Evolutionary conservation across 2,113 vertebrate genomes (phyloP).

Genomic region (Corythornis madagascariensis): DNA sequence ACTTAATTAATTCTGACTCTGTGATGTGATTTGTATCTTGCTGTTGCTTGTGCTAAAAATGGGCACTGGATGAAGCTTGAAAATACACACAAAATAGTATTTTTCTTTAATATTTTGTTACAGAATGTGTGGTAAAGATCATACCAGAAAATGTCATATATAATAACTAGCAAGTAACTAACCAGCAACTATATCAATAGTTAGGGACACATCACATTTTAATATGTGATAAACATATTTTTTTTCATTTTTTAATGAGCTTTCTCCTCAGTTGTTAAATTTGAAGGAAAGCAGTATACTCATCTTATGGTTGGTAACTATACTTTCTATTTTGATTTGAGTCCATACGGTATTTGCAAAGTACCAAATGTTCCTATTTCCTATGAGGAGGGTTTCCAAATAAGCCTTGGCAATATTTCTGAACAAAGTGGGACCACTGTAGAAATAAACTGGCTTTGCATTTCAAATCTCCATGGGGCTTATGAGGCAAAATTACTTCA

Average conservation of each 20-base stretch:
- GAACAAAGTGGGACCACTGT: slow-evolving; percentile 21
- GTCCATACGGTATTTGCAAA: neutral
- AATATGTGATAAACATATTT: neutral
- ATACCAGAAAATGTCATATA: neutral
- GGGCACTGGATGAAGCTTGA: neutral
- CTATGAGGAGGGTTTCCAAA: slow-evolving; percentile 46
- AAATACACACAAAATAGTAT: neutral
- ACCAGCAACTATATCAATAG: neutral
- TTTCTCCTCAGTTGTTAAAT: neutral
- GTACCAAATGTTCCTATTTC: slow-evolving; percentile 34
- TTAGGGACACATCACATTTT: neutral
- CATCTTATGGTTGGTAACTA: neutral
- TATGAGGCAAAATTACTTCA: slow-evolving; percentile 44
- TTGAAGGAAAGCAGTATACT: neutral
- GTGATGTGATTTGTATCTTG: slow-evolving; percentile 13
- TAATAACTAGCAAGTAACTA: neutral
- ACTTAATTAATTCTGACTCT: slow-evolving; percentile 58
- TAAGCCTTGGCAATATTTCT: slow-evolving; percentile 63
- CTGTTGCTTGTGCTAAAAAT: slow-evolving; percentile 6
- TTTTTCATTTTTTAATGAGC: neutral
- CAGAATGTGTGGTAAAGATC: neutral
- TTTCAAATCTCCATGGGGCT: slow-evolving; percentile 55
- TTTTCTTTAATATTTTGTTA: neutral
- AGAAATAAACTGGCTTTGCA: slow-evolving; percentile 70
- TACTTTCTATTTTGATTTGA: slow-evolving; percentile 20